Evolutionary conservation across 1,140 invertebrate species (phyloP), one percentile per base, ranked within the genome.

Genomic region (Cydia pomonella): DNA sequence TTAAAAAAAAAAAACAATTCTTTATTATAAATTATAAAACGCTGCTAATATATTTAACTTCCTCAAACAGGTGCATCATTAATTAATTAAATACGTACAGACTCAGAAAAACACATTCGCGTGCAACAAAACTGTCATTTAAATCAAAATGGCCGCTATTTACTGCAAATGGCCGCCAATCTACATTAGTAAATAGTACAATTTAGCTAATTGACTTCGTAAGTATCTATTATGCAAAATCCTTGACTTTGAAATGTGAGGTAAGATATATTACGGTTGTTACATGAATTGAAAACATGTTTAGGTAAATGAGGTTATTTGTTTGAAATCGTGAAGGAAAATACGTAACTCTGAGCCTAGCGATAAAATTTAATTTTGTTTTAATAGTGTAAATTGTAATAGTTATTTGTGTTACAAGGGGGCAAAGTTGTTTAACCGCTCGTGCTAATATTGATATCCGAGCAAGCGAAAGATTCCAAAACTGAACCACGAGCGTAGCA

Each of bases 91-190:
- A 53, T 18, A 18, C 21, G 3, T 74, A 18, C 53, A 74, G 21
- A 13, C 6, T 50, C 41, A 73, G 50, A 73, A 73, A 50, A 73
- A 73, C 41, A 50, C 50, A 50, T 27, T 73, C n/a, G 50, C 72
- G 50, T 50, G 50, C 29, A 27, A 27, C 16, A 69, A 69, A 69
- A 69, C 29, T 38, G 64, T 12, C 72, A 73, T 27, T 73, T 18
- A 47, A 16, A 44, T 3, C 72, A 73, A 73, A 41, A 73, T 73
- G 72, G 72, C 72, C 18, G 23, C 44, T 41, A 10, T 73, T 73
- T 73, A 73, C 33, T 13, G 18, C 13, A 73, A 47, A 73, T 50
- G 23, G 72, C 18, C n/a, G 72, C 69, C n/a, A 73, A 73, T 73
- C n/a, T 44, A 29, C 72, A 53, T 73, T 47, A 18, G 18, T 53